Base-by-base conservation (phyloP, 2,888 invertebrate species). In the Lochmaea capreae region DNA sequence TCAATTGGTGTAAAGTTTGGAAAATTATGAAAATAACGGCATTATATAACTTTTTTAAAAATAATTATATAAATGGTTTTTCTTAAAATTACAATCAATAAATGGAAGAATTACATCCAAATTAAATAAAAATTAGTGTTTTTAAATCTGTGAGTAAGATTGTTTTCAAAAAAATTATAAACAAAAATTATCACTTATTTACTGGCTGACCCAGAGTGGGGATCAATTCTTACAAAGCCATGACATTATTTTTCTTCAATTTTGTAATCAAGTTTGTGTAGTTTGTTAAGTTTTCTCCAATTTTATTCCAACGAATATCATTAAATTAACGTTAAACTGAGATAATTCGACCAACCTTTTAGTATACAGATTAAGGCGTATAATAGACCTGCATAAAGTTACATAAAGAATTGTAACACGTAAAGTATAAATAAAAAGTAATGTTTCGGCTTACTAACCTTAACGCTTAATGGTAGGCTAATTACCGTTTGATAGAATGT, bases 401-500 rank as follows among this genome's bases (percentile, higher is more conserved):
- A 26, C 59, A 59, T 5, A 59, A 59, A 59, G 12, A 58, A 58
- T 58, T 22, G 26, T 58, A 58, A 12, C 58, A 58, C 49, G 14
- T 14, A 22, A 68, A 33, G 62, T 54, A 63, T 16, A 42, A 70
- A 70, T 70, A 63, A 62, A 69, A 69, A 62, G 52, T 63, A 70
- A 63, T 54, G 62, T 63, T 70, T 70, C 33, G 57, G 62, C 63
- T 46, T 63, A 74, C 74, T 71, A 71, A 74, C 74, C 74, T 74
- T 71, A 62, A 75, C 57, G 39, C 52, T 74, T 74, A 71, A 67
- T 65, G 67, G 65, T 67, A 66, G 42, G 65, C 39, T 73, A 65
- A 68, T 71, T 71, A 65, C 54, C 70, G 43, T 67, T 67, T 49
- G 57, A 65, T 54, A 68, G 49, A 72, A 75, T 72, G 72, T 72